Evolutionary conservation across 2,797 vertebrate genomes (phyloP), one percentile per base, ranked within the genome.

Genomic region (Enteromius mattozi): DNA sequence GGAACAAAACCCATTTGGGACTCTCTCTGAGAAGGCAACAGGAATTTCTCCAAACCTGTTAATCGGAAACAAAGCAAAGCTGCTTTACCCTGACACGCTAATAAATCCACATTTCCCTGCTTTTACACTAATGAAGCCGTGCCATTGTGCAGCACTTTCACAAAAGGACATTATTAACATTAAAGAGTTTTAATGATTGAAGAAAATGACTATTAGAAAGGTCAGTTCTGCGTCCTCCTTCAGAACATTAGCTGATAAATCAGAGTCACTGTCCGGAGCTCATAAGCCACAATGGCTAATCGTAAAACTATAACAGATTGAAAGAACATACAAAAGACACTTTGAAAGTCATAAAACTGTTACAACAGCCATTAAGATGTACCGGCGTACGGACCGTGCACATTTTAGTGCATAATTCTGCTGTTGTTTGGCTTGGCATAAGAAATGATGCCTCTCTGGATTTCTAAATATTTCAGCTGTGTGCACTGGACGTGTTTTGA

Each of bases 1-100:
- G 66, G 66, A 83, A 71, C 82, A 49, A 65, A 40, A 71, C 68
- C 65, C 69, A 45, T 59, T 59, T 33, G 78, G 51, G 75, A 78
- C 78, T 72, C 27, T 33, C 17, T 19, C 69, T 19, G 54, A 79
- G 61, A 80, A 69, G 45, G 82, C 69, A 75, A 82, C 79, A 66
- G 76, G 72, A 84, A 82, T 47, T 35, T 76, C 45, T 85, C 42
- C 27, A 61, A 70, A 80, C 74, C 65, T 78, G 74, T 69, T 69
- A 86, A 61, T 83, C 56, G 1, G 51, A 74, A 83, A 83, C 85
- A 80, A 86, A 83, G 35, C 81, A 51, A 65, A 80, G 27, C 51
- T n/a, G 49, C 76, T 72, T 54, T 27, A 75, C 40, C 30, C 45
- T 45, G 42, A 51, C 76, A 56, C 19, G 56, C 68, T 59, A 66